These are phyloP conservation scores for Syngnathus acus DNA, from an alignment of 2,797 vertebrate genomes.

Conservation along the genomic window DNA sequence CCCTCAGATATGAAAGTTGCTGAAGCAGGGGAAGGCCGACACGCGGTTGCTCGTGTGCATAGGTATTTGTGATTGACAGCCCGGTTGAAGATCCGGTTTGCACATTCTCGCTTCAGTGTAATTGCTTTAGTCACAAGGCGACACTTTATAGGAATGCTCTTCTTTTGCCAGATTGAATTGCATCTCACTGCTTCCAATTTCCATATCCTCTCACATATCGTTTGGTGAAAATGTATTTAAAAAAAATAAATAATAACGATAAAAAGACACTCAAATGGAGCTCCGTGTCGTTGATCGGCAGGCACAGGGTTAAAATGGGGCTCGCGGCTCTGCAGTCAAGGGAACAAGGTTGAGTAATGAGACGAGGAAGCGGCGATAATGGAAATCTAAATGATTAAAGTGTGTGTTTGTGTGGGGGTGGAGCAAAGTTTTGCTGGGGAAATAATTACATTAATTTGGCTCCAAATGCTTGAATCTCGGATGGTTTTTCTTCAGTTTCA, in stretches of 20 bases:
- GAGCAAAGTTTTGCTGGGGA: slow-evolving; percentile 2
- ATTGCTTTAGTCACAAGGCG: slow-evolving; percentile 38
- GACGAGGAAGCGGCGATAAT: slow-evolving; percentile 59
- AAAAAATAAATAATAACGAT: not conserved
- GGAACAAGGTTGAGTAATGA: slow-evolving; percentile 60
- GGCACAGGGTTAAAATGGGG: slow-evolving; percentile 33
- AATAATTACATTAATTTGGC: slow-evolving; percentile 5
- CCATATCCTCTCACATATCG: slow-evolving; percentile 30
- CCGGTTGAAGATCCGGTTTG: slow-evolving; percentile 37
- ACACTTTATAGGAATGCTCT: slow-evolving; percentile 17
- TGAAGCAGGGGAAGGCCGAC: slow-evolving; percentile 36
- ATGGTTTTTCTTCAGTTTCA: not conserved
- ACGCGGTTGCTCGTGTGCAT: slow-evolving; percentile 35
- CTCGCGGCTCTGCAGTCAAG: slow-evolving; percentile 54
- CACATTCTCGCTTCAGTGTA: slow-evolving; percentile 38
- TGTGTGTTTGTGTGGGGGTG: slow-evolving; percentile 35
- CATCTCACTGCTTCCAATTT: not conserved
- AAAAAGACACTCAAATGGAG: not conserved
- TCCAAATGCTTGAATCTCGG: not conserved
- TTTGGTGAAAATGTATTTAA: slow-evolving; percentile 8
- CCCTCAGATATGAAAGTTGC: slow-evolving; percentile 50
- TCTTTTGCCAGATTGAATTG: slow-evolving; percentile 5
- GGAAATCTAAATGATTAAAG: slow-evolving; percentile 63
- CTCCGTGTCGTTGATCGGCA: not conserved
- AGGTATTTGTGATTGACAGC: slow-evolving; percentile 54